These are phyloP conservation scores for Cryptocheilus praepositus DNA, from an alignment of 2,888 invertebrate species.

Conservation along the genomic window DNA sequence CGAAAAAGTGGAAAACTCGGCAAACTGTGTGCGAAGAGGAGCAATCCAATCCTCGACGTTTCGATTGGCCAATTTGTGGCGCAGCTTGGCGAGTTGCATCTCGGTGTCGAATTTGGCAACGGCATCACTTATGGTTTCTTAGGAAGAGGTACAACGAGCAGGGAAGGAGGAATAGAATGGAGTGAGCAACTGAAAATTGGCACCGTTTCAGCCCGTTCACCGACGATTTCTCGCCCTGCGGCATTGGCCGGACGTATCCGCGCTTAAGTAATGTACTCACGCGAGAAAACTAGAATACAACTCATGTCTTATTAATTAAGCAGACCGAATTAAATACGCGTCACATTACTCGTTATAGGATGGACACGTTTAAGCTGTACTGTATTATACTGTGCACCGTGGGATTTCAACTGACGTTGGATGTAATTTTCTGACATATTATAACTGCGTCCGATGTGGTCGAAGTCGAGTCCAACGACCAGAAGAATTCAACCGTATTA, in stretches of 20 bases:
- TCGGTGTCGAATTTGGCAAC: constrained; percentile 46
- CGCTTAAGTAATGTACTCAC: constrained; percentile 11
- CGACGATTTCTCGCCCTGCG: not conserved
- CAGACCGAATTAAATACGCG: no score
- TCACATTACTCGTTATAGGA: no score
- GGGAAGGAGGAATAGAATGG: not conserved
- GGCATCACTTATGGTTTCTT: constrained; percentile 34
- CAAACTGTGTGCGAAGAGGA: not conserved
- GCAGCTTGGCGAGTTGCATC: constrained; percentile 11
- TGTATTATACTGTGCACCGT: no score
- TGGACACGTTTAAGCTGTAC: no score
- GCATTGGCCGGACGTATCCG: constrained; percentile 10
- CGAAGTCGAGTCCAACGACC: no score
- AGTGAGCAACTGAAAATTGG: constrained; percentile 46
- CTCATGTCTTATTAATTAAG: not conserved
- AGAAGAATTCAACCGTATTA: no score
- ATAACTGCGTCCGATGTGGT: no score
- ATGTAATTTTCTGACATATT: no score
- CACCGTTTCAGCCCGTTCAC: constrained; percentile 47
- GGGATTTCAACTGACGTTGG: no score
- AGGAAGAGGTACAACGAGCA: not conserved
- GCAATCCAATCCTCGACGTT: constrained; percentile 4
- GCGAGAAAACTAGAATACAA: no score
- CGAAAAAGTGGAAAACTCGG: not conserved
- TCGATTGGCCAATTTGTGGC: constrained; percentile 37